Evolutionary conservation across 2,113 vertebrate genomes (phyloP).

Genomic region (Telmatochromis brachygnathus): DNA sequence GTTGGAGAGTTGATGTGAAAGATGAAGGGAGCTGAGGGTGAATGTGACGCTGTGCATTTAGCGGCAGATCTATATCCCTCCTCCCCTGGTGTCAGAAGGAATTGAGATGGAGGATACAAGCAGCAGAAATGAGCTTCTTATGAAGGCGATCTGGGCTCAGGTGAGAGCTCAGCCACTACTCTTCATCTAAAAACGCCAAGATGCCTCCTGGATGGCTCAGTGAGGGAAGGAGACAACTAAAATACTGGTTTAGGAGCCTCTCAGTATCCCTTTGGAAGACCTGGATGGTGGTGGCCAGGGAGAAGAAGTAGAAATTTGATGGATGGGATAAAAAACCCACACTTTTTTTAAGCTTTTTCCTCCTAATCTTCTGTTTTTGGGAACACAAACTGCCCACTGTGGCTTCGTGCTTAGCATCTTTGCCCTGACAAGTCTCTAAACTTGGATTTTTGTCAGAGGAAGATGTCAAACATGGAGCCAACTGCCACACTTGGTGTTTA

Average conservation of each 20-base stretch:
- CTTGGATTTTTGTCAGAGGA: background rate
- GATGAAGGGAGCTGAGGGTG: background rate
- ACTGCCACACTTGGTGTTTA: background rate
- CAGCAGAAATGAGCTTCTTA: background rate
- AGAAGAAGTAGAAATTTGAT: background rate
- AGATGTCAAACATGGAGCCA: background rate
- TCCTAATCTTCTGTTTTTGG: background rate
- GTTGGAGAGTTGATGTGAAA: background rate
- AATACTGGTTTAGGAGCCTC: background rate
- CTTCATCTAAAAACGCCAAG: background rate
- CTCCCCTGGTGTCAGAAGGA: background rate
- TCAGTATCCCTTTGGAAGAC: background rate
- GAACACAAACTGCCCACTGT: background rate
- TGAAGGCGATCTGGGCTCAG: background rate
- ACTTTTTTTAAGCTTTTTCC: fast-evolving
- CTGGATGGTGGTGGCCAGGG: background rate
- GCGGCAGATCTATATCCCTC: fast-evolving
- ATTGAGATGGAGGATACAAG: background rate
- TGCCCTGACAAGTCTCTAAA: background rate
- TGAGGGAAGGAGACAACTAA: background rate
- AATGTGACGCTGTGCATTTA: background rate
- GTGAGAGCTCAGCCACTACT: background rate
- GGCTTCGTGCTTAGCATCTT: background rate
- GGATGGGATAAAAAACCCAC: background rate
- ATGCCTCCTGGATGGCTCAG: fast-evolving